phyloP scores from a whole-genome alignment of 2,888 invertebrate species.

The Leptodirus hochenwartii region DNA sequence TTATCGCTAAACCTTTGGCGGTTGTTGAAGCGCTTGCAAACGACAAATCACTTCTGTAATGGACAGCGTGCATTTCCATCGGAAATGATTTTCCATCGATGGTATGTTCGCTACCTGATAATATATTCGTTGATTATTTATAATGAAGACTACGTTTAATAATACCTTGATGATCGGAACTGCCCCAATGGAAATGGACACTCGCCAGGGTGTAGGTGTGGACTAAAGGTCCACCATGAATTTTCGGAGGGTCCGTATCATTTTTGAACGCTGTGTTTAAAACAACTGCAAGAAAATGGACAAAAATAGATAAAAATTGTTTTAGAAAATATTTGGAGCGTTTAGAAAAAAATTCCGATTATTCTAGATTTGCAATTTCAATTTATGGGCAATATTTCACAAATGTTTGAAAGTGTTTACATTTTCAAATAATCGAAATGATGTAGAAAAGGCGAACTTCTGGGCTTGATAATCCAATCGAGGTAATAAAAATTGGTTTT shows the following conservation, averaged over 20 bases:
- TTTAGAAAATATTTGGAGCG: too few species aligned
- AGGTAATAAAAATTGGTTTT: too few species aligned
- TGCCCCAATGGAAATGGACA: constrained; percentile 52
- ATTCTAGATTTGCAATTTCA: too few species aligned
- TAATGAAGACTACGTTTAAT: too few species aligned
- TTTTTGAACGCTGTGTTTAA: constrained; percentile 10
- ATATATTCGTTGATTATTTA: too few species aligned
- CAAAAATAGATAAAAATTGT: too few species aligned
- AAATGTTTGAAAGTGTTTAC: too few species aligned
- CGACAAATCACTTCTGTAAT: constrained; percentile 27
- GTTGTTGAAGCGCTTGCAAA: constrained; percentile 10
- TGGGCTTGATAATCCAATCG: too few species aligned
- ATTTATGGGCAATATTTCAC: too few species aligned
- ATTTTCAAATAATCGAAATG: too few species aligned
- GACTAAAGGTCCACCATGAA: constrained; percentile 34
- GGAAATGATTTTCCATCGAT: constrained; percentile 35
- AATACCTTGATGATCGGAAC: constrained; percentile 37
- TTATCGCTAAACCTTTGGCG: constrained; percentile 12
- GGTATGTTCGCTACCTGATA: constrained; percentile 41
- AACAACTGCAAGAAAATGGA: constrained; percentile 10
- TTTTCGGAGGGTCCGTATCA: constrained; percentile 7
- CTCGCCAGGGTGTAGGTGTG: constrained; percentile 42
- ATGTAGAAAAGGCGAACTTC: too few species aligned
- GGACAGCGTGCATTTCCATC: constrained; percentile 43
- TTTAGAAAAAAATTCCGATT: too few species aligned